A percentile compares a stretch with the other conserved stretches of the same genome.
phyloP scores from a whole-genome alignment of 2,113 vertebrate species.

The Glareola pratincola region DNA sequence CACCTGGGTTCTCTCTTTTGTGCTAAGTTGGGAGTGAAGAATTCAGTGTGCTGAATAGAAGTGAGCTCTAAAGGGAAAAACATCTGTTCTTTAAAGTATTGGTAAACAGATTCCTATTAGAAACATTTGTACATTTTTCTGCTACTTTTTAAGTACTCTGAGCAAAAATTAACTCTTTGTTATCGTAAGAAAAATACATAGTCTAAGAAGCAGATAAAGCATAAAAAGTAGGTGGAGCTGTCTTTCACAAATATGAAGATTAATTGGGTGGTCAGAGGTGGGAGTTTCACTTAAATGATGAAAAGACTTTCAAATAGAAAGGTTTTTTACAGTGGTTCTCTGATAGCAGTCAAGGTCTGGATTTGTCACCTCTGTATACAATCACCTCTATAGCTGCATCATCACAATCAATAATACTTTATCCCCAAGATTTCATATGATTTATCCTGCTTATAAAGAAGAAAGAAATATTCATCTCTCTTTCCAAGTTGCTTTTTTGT shows the following conservation, averaged over 20 bases:
- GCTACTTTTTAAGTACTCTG: neutral
- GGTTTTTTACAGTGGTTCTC: neutral
- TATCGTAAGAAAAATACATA: neutral
- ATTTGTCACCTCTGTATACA: neutral
- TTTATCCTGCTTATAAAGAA: neutral
- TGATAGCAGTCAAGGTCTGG: neutral
- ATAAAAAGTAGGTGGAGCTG: neutral
- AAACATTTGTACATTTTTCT: neutral
- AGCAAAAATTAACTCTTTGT: neutral
- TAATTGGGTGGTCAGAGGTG: neutral
- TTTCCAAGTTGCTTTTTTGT: neutral
- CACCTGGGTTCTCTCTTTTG: neutral
- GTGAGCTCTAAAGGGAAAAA: neutral
- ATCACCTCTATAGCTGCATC: neutral
- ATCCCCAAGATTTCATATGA: neutral
- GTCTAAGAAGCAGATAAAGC: neutral
- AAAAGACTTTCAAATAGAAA: neutral
- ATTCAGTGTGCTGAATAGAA: neutral
- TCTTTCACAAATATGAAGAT: neutral
- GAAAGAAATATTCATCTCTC: fast-evolving
- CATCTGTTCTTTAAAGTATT: neutral
- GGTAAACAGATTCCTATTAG: neutral
- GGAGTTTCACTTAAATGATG: neutral
- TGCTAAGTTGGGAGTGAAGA: neutral
- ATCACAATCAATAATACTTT: neutral